Evolutionary conservation across 1,140 invertebrate species (phyloP).

Genomic region (Trichonephila inaurata): DNA sequence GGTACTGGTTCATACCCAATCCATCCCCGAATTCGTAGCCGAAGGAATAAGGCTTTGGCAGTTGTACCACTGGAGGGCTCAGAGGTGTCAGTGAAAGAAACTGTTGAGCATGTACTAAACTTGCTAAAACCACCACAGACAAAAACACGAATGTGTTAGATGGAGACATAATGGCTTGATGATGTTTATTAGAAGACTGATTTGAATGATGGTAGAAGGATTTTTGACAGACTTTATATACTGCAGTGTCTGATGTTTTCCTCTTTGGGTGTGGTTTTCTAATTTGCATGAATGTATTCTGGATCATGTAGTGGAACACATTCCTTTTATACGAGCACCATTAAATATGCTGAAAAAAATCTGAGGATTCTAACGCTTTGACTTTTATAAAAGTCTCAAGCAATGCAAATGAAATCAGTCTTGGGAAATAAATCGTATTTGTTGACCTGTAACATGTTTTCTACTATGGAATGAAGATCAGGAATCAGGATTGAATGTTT

Average conservation of each 20-base stretch:
- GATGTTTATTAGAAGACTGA: not conserved
- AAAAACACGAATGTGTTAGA: not conserved
- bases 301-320: not conserved
- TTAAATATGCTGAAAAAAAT: not conserved
- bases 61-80: not conserved
- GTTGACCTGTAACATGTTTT: not conserved
- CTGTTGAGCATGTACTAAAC: not conserved
- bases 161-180: not conserved
- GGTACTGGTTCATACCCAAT: conserved; percentile 64
- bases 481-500: not conserved
- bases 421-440: not conserved
- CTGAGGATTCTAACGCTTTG: not conserved
- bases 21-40: conserved; percentile 75
- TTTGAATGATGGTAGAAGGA: not conserved
- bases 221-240: not conserved
- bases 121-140: not conserved
- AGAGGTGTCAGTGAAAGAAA: not conserved
- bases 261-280: not conserved
- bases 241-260: not conserved
- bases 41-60: conserved; percentile 70
- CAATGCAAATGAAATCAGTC: not conserved
- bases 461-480: not conserved
- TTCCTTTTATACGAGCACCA: too few relatives aligned
- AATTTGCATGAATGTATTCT: not conserved
- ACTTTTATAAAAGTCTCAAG: not conserved